A percentile compares a stretch with the other conserved stretches of the same genome.
phyloP scores from a whole-genome alignment of 2,888 invertebrate genomes.

The Heliothis peltigera region DNA sequence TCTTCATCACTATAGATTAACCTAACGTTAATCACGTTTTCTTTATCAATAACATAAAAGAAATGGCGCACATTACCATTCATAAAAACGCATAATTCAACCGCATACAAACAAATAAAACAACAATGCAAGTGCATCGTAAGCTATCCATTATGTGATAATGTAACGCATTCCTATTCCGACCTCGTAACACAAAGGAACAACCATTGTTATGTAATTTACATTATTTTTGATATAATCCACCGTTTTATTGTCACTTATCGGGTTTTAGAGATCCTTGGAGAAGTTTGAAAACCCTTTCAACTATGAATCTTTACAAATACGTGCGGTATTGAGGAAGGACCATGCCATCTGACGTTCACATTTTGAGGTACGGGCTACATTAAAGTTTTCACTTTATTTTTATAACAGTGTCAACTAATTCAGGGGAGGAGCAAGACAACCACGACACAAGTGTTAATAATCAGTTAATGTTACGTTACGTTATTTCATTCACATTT shows the following conservation, averaged over 20 bases:
- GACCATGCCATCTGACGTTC: no score
- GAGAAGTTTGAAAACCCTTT: neutral
- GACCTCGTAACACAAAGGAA: slow-evolving; percentile 47
- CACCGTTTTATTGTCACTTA: slow-evolving; percentile 18
- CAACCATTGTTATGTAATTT: slow-evolving; percentile 45
- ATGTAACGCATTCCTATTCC: slow-evolving; percentile 55
- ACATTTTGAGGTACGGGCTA: no score
- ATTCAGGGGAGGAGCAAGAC: no score
- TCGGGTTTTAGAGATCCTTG: slow-evolving; percentile 10
- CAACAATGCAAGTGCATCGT: slow-evolving; percentile 50
- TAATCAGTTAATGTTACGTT: no score
- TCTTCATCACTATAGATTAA: no score
- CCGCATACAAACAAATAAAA: slow-evolving; percentile 26
- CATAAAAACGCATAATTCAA: slow-evolving; percentile 25
- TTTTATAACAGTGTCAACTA: no score
- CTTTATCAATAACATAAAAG: slow-evolving; percentile 12
- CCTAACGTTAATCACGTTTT: neutral
- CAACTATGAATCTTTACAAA: neutral
- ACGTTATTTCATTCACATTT: no score
- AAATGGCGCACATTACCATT: slow-evolving; percentile 36
- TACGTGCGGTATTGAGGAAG: no score
- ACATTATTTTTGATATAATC: slow-evolving; percentile 55
- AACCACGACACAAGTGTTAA: no score
- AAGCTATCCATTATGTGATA: slow-evolving; percentile 56
- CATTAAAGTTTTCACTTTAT: no score